A percentile compares a stretch with the other conserved stretches of the same genome.
phyloP scores from a whole-genome alignment of 2,113 vertebrate genomes.

The Poecilia latipinna region DNA sequence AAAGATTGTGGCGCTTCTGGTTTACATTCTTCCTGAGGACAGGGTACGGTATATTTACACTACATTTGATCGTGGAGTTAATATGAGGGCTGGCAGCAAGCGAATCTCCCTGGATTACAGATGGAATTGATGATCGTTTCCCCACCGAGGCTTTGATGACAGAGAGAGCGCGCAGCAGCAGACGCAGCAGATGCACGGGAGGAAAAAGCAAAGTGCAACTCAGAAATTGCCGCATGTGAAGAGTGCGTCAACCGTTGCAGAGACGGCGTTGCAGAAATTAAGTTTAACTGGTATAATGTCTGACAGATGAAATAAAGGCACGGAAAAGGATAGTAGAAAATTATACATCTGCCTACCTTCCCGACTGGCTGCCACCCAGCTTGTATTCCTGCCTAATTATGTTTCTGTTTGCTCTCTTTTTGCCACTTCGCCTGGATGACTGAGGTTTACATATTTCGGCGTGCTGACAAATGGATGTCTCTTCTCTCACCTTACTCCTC shows the following conservation, averaged over 20 bases:
- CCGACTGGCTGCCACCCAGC: neutral
- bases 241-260: slow-evolving; percentile 53
- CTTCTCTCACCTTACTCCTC: neutral
- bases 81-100: slow-evolving; percentile 63
- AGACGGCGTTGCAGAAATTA: slow-evolving; percentile 39
- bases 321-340: slow-evolving; percentile 16
- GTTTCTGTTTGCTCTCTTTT: neutral
- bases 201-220: slow-evolving; percentile 47
- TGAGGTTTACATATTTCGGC: neutral
- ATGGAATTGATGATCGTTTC: slow-evolving; percentile 72
- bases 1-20: slow-evolving; percentile 57
- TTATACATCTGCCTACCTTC: slow-evolving; percentile 29
- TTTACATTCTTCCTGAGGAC: slow-evolving; percentile 65
- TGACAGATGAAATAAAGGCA: slow-evolving; percentile 53
- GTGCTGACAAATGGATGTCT: neutral
- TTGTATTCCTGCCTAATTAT: slow-evolving; percentile 4
- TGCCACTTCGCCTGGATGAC: neutral
- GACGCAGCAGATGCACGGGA: slow-evolving; percentile 13
- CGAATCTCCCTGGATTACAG: slow-evolving; percentile 73
- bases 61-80: slow-evolving; percentile 68
- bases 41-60: slow-evolving; percentile 59
- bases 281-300: slow-evolving; percentile 48
- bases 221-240: slow-evolving; percentile 66
- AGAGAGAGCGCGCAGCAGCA: slow-evolving; percentile 46
- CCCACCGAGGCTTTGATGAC: slow-evolving; percentile 67